A percentile compares a stretch with the other conserved stretches of the same genome.
Evolutionary conservation across 2,888 invertebrate species (phyloP).

Genomic region (Chymomyza amoena): DNA sequence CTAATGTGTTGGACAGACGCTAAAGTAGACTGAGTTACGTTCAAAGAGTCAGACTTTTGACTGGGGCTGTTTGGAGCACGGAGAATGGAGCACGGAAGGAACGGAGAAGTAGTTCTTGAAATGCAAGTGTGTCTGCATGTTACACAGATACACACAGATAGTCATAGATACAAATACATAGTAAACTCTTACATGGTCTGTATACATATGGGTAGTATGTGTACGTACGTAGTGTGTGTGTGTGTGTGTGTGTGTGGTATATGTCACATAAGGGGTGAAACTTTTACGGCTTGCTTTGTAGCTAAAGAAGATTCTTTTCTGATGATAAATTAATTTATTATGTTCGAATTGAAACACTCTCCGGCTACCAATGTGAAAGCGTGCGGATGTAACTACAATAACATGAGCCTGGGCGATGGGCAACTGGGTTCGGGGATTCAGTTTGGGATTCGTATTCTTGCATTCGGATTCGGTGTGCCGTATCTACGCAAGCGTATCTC

Average conservation of each 20-base stretch:
- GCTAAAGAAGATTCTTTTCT: constrained; percentile 64
- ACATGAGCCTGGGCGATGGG: constrained; percentile 39
- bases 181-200: too few relatives aligned
- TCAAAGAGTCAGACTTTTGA: constrained; percentile 6
- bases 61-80: background rate
- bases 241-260: constrained; percentile 19
- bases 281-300: constrained; percentile 60
- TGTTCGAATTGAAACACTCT: constrained; percentile 73
- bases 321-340: constrained; percentile 78
- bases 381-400: constrained; percentile 31
- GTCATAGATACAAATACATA: too few relatives aligned
- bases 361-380: constrained; percentile 41
- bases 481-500: constrained; percentile 30
- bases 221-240: too few relatives aligned
- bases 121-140: constrained; percentile 54
- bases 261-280: constrained; percentile 62
- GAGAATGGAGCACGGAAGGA: background rate
- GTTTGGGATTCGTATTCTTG: constrained; percentile 17
- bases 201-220: constrained; percentile 4
- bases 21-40: background rate
- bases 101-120: constrained; percentile 1
- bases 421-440: constrained; percentile 31
- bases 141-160: constrained; percentile 18
- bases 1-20: constrained; percentile 20
- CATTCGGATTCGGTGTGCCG: constrained; percentile 49